Evolutionary conservation across 2,797 vertebrate genomes (phyloP), one percentile per base, ranked within the genome.

Genomic region (Cryptoblepharus egeriae): DNA sequence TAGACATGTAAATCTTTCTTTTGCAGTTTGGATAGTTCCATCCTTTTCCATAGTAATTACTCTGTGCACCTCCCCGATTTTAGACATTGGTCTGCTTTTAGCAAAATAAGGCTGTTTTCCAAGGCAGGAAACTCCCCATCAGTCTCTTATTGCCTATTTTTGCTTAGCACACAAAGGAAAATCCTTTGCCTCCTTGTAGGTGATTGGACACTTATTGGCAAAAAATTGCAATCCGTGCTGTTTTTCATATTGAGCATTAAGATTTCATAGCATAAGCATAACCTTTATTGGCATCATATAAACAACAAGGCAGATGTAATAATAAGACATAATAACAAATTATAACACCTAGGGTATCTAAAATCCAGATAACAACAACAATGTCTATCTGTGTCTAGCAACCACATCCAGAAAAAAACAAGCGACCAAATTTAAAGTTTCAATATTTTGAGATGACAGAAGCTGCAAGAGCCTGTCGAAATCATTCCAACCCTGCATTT

Each of bases 51-150:
- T 22, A 67, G 32, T 49, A 11, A 55, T 73, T 20, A 49, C 2
- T 39, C 15, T 16, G 37, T 63, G 72, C 67, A 39, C 26, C 4
- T 78, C 45, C 70, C 5, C 39, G 76, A 11, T 71, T 37, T 79
- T 58, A 68, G 30, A 73, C 35, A 32, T 79, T 74, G 75, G 37
- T 45, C 6, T 84, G 12, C 79, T 3, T 89, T 85, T 67, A 52
- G 58, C 30, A n/a, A 16, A 73, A 12, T 64, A 20, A n/a, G 85
- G 8, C 73, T 75, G 1, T 75, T 86, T 88, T 75, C 55, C 28
- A 37, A 63, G 18, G 57, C 20, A 58, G 57, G 5, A 24, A 58
- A 5, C 39, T 39, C 24, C 12, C 67, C 3, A 5, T 5, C n/a
- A 67, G 4, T 68, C n/a, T 67, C 37, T n/a, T 65, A 42, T 16